Percentiles rank a stretch among this genome's conserved stretches.
phyloP scores from a whole-genome alignment of 2,888 invertebrate genomes.

The Tridacna gigas region DNA sequence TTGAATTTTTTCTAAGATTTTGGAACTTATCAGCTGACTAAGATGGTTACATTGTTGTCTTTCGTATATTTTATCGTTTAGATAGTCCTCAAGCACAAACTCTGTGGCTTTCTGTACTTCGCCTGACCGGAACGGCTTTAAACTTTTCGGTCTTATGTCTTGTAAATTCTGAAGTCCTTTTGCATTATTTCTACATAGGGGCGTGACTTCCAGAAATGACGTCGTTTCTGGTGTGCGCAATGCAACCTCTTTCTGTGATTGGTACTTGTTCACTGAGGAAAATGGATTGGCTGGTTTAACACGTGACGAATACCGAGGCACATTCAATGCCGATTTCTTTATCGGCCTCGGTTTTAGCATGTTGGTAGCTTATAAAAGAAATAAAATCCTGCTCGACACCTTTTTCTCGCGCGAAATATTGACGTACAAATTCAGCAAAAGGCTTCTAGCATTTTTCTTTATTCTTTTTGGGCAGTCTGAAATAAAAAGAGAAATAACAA shows the following conservation, averaged over 20 bases:
- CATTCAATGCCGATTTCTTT: slow-evolving; percentile 9
- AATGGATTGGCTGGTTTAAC: slow-evolving; percentile 18
- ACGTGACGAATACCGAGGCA: background rate
- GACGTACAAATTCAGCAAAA: no score
- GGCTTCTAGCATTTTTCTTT: no score
- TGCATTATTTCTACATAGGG: slow-evolving; percentile 47
- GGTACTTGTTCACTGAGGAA: slow-evolving; percentile 6
- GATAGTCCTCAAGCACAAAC: slow-evolving; percentile 63
- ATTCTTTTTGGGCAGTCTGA: background rate
- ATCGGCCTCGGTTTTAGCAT: slow-evolving; percentile 26
- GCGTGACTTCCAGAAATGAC: slow-evolving; percentile 64
- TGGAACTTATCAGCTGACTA: slow-evolving; percentile 75
- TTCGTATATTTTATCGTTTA: slow-evolving; percentile 73
- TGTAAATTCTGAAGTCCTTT: slow-evolving; percentile 37
- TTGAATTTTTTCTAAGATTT: slow-evolving; percentile 77
- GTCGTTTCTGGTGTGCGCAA: slow-evolving; percentile 52
- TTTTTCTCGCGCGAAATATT: background rate
- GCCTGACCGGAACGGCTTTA: slow-evolving; percentile 48
- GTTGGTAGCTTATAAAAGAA: background rate
- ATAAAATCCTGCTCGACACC: background rate
- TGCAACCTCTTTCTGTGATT: slow-evolving; percentile 16
- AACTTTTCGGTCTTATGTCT: slow-evolving; percentile 63
- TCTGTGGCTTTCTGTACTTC: slow-evolving; percentile 64
- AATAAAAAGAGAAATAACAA: background rate
- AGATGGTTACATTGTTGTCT: slow-evolving; percentile 72